Base-by-base conservation (phyloP, 2,113 vertebrate species). In the Siniperca knerii region DNA sequence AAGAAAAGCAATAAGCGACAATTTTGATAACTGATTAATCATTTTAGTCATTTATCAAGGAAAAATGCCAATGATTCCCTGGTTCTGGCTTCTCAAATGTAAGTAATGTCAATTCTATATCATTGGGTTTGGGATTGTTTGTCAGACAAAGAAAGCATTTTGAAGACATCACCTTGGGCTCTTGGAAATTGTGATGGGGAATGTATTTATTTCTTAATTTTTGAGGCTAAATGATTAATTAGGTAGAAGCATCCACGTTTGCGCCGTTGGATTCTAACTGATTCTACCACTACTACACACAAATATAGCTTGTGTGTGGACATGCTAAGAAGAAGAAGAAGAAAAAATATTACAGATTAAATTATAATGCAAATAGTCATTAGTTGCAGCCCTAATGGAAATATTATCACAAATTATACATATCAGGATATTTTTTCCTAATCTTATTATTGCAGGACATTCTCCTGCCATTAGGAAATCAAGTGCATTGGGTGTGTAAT, bases 381-480 rank as follows among this genome's bases (percentile, higher is more conserved):
- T 18, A 77, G 11, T 42, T 66, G 29, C 5, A 12, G 20, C 29
- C 2, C 9, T 48, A 52, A 75, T 76, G 42, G 42, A 69, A 88
- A 73, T 33, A 21, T 21, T 25, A n/a, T 68, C 55, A 52, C 48
- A 35, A 46, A 20, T 37, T 13, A 4, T 33, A 57, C 23, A 8
- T 29, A 6, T 54, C 1, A 20, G 20, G 5, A 60, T 1, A 4
- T 68, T 79, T 15, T 57, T 52, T 29, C 4, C 37, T 37, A 18
- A 0, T 79, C 13, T 8, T 35, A 0, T 52, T 21, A 65, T 20
- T 72, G 29, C 13, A 64, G 78, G 25, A 57, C 37, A 1, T 25
- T 66, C 72, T 77, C 29, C 37, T 82, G 62, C 48, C 60, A n/a
- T 81, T 65, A 66, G 57, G 25, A 73, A 78, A 76, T 86, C 57